Conservation (phyloP, 2,113 vertebrate genomes). For the Antechinus flavipes region DNA sequence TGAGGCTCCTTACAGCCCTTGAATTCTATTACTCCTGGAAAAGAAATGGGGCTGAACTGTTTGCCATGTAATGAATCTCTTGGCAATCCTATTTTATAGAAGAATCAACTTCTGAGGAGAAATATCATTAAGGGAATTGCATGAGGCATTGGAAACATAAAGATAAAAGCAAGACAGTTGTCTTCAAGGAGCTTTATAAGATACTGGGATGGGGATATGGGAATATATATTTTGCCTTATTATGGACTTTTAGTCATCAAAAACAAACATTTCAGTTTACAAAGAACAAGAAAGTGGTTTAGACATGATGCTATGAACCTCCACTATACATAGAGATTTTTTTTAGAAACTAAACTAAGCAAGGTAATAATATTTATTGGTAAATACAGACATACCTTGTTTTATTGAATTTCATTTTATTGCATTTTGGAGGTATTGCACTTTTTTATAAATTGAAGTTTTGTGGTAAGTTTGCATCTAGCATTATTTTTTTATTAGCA, state of each 20-base stretch:
- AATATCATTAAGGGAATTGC: neutral
- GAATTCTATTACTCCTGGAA: slow-evolving; percentile 31
- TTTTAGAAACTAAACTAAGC: neutral
- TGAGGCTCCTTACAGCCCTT: neutral
- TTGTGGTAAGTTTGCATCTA: neutral
- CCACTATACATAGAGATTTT: neutral
- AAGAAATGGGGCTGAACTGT: slow-evolving; percentile 25
- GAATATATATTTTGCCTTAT: neutral
- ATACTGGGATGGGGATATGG: neutral
- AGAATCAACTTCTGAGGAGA: neutral
- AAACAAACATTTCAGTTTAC: neutral
- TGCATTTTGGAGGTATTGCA: neutral
- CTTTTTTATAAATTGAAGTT: neutral
- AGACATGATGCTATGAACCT: neutral
- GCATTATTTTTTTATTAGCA: neutral
- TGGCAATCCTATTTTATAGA: slow-evolving; percentile 50
- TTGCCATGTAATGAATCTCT: slow-evolving; percentile 37
- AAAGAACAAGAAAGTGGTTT: neutral
- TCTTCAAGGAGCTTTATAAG: neutral
- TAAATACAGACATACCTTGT: neutral
- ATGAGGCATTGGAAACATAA: neutral
- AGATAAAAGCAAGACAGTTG: neutral
- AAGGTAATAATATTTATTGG: neutral
- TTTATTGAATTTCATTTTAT: neutral
- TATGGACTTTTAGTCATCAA: neutral